Base-by-base conservation (phyloP, 2,888 invertebrate genomes). In the Copidosoma aretas region DNA sequence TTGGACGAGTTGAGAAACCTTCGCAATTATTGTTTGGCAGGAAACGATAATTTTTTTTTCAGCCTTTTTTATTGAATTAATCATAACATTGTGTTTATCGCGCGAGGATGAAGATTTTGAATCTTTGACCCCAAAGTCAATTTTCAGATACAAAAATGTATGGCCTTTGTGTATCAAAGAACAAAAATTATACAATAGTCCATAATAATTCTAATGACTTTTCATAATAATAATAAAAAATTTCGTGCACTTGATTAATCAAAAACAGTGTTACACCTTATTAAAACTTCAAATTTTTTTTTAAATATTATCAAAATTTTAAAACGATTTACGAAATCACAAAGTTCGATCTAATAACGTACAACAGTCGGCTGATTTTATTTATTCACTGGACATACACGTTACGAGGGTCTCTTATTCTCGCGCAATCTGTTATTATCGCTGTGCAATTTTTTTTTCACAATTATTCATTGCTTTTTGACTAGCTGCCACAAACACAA, bases 401-500 rank as follows among this genome's bases (percentile, higher is more conserved):
- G 46, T 65, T 71, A 68, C 46, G 43, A 65, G 43, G 58, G n/a
- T 19, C 19, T 59, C 22, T 68, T 65, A 32, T 5, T 64, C 66
- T 53, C 39, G 65, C 58, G 68, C 43, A 51, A 61, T 56, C 68
- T 70, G 67, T 67, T 58, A 59, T 66, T 71, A 70, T 70, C 73
- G 58, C 54, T 49, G 56, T 56, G 56, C 19, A 56, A 39, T 53
- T 58, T 57, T 65, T 32, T 32, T 32, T 32, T 32, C 32, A 32
- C 32, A 32, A 32, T 32, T 32, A 32, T 24, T 39, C 19, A 57
- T 64, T 25, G 17, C 46, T 24, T 60, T 75, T 69, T 75, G 76
- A 79, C 76, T 77, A 78, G 77, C 76, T 77, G 75, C 75, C 75
- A 71, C 73, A 62, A 71, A 71, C 62, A 73, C 72, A 67, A 64